A percentile compares a stretch with the other conserved stretches of the same genome.
Conservation (phyloP, 1,140 invertebrate genomes). For the Acromyrmex charruanus region DNA sequence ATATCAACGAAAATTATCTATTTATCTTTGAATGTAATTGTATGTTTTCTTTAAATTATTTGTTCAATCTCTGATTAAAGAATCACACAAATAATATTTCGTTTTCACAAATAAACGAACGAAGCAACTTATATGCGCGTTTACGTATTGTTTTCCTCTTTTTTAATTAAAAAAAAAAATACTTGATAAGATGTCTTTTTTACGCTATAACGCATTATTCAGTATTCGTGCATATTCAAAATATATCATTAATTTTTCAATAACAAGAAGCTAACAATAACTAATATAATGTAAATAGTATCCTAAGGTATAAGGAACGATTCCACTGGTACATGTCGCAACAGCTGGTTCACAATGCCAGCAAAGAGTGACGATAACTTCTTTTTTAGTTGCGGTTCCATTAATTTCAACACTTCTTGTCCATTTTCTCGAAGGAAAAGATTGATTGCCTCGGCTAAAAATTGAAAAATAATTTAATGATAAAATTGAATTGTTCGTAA, state of each 20-base stretch:
- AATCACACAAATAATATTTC: slow-evolving; percentile 1
- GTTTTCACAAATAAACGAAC: not conserved
- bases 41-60: not conserved
- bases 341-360: slow-evolving; percentile 89
- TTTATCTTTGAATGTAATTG: not conserved
- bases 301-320: slow-evolving; percentile 88
- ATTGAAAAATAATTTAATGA: not conserved
- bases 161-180: not conserved
- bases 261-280: not conserved
- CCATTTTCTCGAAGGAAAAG: slow-evolving; percentile 91
- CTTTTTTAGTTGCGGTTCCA: slow-evolving; percentile 90
- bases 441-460: slow-evolving; percentile 91
- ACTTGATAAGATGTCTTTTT: not conserved
- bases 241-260: slow-evolving; percentile 16
- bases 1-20: not conserved
- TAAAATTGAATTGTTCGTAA: not conserved
- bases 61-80: not conserved
- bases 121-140: not conserved
- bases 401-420: slow-evolving; percentile 90
- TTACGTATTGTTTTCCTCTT: not conserved
- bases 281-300: not conserved
- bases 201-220: not conserved
- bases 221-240: not conserved
- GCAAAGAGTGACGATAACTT: slow-evolving; percentile 89
- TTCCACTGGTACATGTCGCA: slow-evolving; percentile 89